Conservation (phyloP, 2,888 invertebrate species). For the Dysmachus trigonus region DNA sequence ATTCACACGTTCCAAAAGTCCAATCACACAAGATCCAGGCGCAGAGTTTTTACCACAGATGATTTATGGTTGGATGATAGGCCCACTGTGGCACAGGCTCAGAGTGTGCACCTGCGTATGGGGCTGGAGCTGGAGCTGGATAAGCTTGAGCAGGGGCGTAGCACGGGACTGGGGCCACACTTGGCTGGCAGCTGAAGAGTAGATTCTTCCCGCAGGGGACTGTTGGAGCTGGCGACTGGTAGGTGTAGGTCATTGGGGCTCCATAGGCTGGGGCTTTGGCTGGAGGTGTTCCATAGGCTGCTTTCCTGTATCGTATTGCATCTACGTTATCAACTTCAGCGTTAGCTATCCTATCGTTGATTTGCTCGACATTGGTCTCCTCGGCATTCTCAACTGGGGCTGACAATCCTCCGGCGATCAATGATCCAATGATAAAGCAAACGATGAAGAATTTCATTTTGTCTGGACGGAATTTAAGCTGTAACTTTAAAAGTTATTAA, state of each 20-base stretch:
- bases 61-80: neutral
- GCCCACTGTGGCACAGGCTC: constrained; percentile 2
- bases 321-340: neutral
- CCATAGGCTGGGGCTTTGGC: neutral
- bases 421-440: neutral
- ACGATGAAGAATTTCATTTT: constrained; percentile 3
- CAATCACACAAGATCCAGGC: neutral
- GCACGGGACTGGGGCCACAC: constrained; percentile 44
- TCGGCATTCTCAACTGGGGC: constrained; percentile 13
- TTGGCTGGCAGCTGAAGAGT: constrained; percentile 42
- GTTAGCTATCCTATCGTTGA: neutral
- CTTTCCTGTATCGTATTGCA: neutral
- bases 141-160: neutral
- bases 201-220: constrained; percentile 44
- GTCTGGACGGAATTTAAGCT: neutral
- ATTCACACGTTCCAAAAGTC: neutral
- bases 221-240: constrained; percentile 18
- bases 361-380: neutral
- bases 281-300: neutral
- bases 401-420: neutral
- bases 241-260: neutral
- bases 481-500: neutral
- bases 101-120: neutral
- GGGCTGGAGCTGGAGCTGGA: neutral
- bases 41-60: neutral